Conservation (phyloP, 2,113 vertebrate species). For the Mirounga angustirostris region DNA sequence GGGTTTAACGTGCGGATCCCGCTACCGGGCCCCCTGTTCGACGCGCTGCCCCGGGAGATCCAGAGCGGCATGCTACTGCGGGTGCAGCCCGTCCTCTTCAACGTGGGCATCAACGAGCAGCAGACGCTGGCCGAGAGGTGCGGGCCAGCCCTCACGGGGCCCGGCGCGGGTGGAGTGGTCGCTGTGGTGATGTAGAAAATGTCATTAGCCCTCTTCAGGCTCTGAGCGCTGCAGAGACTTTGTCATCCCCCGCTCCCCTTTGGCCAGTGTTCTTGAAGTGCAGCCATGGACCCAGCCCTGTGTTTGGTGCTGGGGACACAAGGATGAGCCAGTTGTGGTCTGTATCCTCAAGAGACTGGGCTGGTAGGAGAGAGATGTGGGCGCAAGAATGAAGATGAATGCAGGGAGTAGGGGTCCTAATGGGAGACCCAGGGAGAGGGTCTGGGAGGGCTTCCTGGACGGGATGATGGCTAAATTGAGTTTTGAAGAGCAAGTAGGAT, state of each 20-base stretch:
- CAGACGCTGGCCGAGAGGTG: conserved; percentile 99
- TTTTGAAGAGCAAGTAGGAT: not conserved
- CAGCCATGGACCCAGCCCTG: rapidly evolving
- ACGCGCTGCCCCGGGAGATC: conserved; percentile 95
- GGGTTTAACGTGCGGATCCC: conserved; percentile 98
- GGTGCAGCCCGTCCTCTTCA: conserved; percentile 98
- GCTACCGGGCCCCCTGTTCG: conserved; percentile 96
- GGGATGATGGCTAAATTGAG: not conserved
- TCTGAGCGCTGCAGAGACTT: rapidly evolving
- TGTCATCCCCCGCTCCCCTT: not conserved
- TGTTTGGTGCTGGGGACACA: not conserved
- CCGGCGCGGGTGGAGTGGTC: rapidly evolving
- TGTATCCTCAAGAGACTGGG: not conserved
- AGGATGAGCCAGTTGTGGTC: not conserved
- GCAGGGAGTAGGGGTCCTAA: no score
- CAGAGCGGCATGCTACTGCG: conserved; percentile 98
- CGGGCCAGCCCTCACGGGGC: conserved; percentile 24
- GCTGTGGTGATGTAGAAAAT: rapidly evolving
- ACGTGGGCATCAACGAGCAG: conserved; percentile 99
- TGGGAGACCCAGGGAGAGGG: not conserved
- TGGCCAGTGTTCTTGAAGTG: not conserved
- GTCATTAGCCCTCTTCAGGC: not conserved
- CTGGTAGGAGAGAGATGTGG: not conserved
- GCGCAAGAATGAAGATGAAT: not conserved
- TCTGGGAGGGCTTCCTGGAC: not conserved